These are phyloP conservation scores for Myoxocephalus aenaeus DNA, from an alignment of 2,797 vertebrate genomes.

Conservation along the genomic window DNA sequence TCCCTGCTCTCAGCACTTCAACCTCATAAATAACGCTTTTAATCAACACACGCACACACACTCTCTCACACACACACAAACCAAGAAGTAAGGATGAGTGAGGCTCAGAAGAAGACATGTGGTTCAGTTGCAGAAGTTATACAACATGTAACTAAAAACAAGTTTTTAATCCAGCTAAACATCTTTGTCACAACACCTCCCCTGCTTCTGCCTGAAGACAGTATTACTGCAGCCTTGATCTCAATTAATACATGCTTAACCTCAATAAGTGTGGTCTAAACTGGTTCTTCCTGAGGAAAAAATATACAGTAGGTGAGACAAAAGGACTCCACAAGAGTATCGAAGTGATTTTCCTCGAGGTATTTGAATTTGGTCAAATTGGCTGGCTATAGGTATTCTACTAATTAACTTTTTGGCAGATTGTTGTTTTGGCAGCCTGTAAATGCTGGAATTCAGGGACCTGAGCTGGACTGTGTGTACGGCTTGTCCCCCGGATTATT, in stretches of 20 bases:
- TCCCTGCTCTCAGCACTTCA: constrained; percentile 64
- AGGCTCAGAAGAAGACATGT: not conserved
- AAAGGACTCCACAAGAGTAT: not conserved
- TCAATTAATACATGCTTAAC: constrained; percentile 49
- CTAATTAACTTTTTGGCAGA: constrained; percentile 26
- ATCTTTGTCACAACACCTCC: constrained; percentile 7
- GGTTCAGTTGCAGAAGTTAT: not conserved
- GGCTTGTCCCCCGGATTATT: not conserved
- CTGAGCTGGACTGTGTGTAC: not conserved
- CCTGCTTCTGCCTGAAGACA: constrained; percentile 10
- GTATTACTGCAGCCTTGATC: constrained; percentile 16
- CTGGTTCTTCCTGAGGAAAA: not conserved
- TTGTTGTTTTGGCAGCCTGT: constrained; percentile 8
- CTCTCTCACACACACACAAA: constrained; percentile 11
- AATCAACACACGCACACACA: constrained; percentile 56
- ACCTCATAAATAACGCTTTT: constrained; percentile 66
- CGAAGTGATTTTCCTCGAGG: constrained; percentile 4
- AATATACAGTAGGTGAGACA: not conserved
- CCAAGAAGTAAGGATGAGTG: not conserved
- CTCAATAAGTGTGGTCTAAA: constrained; percentile 26
- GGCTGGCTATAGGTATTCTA: constrained; percentile 10
- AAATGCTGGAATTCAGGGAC: not conserved
- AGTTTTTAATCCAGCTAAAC: constrained; percentile 13
- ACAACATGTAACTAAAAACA: not conserved
- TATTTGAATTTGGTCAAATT: constrained; percentile 19